These are phyloP conservation scores for Hiodon alosoides DNA, from an alignment of 2,113 vertebrate genomes.

Conservation along the genomic window DNA sequence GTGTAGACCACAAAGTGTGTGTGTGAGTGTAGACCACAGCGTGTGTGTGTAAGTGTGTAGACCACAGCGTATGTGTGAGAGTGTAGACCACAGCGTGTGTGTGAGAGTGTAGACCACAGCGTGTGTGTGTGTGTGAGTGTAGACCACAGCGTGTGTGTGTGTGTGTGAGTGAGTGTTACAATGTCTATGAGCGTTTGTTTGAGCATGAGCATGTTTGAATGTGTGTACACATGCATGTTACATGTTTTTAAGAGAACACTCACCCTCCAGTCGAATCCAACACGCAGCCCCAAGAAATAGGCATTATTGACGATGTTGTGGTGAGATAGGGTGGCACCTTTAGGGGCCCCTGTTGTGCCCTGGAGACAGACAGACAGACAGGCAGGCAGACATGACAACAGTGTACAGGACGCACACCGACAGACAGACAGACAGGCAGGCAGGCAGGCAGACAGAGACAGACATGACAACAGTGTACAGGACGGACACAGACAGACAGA, in stretches of 20 bases:
- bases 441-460: too few species aligned
- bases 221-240: too few species aligned
- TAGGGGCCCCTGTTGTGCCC: conserved; percentile 89
- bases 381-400: neutral
- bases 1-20: too few species aligned
- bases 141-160: too few species aligned
- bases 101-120: too few species aligned
- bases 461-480: neutral
- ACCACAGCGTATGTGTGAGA: too few species aligned
- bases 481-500: neutral
- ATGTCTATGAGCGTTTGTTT: neutral
- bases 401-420: neutral
- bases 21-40: too few species aligned
- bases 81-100: too few species aligned
- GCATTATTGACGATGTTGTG: conserved; percentile 88
- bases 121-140: too few species aligned
- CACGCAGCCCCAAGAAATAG: conserved; percentile 60
- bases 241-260: conserved; percentile 38
- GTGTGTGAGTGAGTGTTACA: neutral
- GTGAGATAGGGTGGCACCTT: conserved; percentile 85
- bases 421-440: too few species aligned
- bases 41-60: too few species aligned
- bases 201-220: neutral
- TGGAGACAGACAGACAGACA: conserved; percentile 49
- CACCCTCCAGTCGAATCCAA: conserved; percentile 66